Percentiles rank a stretch among this genome's conserved stretches.
Evolutionary conservation across 1,140 invertebrate genomes (phyloP).

Genomic region (Agraylea sexmaculata): DNA sequence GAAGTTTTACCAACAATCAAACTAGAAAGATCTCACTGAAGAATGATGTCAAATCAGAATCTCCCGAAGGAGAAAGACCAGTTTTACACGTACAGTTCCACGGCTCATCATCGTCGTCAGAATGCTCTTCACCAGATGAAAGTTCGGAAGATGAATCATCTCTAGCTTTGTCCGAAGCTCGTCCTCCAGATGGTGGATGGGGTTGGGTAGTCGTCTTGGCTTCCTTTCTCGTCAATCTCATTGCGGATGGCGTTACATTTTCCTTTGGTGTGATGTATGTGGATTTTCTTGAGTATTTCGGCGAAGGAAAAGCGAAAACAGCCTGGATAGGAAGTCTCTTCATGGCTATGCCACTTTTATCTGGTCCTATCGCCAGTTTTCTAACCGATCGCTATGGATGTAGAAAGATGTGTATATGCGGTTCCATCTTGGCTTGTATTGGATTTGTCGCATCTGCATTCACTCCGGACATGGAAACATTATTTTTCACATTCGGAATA

Average conservation of each 20-base stretch:
- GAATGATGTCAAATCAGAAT: slow-evolving; percentile 12
- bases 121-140: slow-evolving; percentile 25
- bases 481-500: slow-evolving; percentile 77
- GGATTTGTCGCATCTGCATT: slow-evolving; percentile 77
- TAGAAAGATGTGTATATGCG: slow-evolving; percentile 65
- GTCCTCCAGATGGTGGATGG: slow-evolving; percentile 65
- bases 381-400: slow-evolving; percentile 80
- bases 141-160: slow-evolving; percentile 49
- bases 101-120: slow-evolving; percentile 30
- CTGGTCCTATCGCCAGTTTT: slow-evolving; percentile 79
- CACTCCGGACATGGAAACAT: slow-evolving; percentile 60
- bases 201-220: slow-evolving; percentile 73
- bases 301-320: slow-evolving; percentile 71
- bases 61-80: slow-evolving; percentile 32
- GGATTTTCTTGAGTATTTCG: slow-evolving; percentile 69
- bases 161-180: slow-evolving; percentile 47
- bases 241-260: slow-evolving; percentile 81
- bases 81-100: slow-evolving; percentile 49
- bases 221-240: slow-evolving; percentile 82
- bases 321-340: slow-evolving; percentile 83
- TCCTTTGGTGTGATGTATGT: slow-evolving; percentile 76
- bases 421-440: slow-evolving; percentile 60
- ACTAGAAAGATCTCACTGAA: slow-evolving; percentile 15
- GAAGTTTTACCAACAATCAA: slow-evolving; percentile 8
- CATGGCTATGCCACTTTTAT: slow-evolving; percentile 80